These are phyloP conservation scores for Lumbricus terrestris DNA, from an alignment of 2,888 invertebrate species.

Conservation along the genomic window DNA sequence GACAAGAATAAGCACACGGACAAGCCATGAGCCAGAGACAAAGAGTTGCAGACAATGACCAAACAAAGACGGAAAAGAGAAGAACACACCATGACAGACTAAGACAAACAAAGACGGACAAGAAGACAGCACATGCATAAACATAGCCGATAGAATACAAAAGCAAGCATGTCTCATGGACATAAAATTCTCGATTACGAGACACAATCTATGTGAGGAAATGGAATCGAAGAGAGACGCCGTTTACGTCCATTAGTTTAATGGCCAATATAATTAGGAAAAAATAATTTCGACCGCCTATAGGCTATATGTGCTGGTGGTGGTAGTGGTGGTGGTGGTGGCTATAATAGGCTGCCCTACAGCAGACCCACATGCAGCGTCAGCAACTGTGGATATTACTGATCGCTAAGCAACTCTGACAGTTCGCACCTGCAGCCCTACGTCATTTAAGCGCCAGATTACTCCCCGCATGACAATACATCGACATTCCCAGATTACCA, in stretches of 20 bases:
- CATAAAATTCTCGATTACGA: no score
- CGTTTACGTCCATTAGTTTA: neutral
- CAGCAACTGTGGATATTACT: neutral
- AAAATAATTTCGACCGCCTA: neutral
- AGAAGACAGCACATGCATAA: neutral
- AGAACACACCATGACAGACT: neutral
- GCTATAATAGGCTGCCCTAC: neutral
- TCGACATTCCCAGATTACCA: neutral
- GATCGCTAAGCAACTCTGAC: neutral
- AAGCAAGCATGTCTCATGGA: neutral
- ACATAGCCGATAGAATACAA: neutral
- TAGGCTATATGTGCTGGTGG: no score
- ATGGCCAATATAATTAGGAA: neutral
- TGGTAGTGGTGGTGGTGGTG: no score
- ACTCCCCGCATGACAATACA: neutral
- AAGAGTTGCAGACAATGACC: neutral
- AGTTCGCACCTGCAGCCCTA: neutral
- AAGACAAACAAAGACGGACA: neutral
- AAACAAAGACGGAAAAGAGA: neutral
- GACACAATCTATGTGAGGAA: neutral
- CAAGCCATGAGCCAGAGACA: neutral
- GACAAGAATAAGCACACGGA: neutral
- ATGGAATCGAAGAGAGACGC: neutral
- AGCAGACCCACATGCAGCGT: neutral
- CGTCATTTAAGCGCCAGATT: neutral